A percentile compares a stretch with the other conserved stretches of the same genome.
phyloP scores from a whole-genome alignment of 2,797 vertebrate genomes.

The Lophotriccus pileatus region DNA sequence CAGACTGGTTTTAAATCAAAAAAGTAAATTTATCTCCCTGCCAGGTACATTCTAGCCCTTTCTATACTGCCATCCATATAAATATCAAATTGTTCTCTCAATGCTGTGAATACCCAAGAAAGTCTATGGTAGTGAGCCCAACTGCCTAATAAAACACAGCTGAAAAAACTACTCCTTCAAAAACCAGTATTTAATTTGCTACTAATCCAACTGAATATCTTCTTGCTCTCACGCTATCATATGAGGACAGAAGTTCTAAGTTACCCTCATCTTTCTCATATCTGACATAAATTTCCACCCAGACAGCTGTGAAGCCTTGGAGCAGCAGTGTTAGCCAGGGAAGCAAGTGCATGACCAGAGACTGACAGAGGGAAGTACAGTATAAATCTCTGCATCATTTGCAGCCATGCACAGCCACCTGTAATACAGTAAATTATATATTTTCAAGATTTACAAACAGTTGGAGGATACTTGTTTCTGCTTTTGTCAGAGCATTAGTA shows the following conservation, averaged over 20 bases:
- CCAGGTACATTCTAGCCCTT: neutral
- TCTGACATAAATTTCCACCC: neutral
- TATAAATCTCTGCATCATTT: neutral
- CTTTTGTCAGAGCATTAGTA: slow-evolving; percentile 39
- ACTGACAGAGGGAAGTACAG: neutral
- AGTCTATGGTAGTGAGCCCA: neutral
- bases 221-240: neutral
- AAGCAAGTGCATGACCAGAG: neutral
- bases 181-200: neutral
- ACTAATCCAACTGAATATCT: neutral
- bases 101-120: neutral
- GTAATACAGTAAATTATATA: neutral
- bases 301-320: neutral
- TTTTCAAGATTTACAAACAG: slow-evolving; percentile 16
- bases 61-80: neutral
- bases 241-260: neutral
- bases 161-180: neutral
- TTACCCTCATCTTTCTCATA: neutral
- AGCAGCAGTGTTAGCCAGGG: neutral
- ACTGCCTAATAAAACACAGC: neutral
- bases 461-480: slow-evolving; percentile 28
- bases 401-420: neutral
- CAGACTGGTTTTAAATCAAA: neutral
- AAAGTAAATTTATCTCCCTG: neutral
- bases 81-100: neutral